These are phyloP conservation scores for Scrobipalpa atriplicella DNA, from an alignment of 2,888 invertebrate species.

Conservation along the genomic window DNA sequence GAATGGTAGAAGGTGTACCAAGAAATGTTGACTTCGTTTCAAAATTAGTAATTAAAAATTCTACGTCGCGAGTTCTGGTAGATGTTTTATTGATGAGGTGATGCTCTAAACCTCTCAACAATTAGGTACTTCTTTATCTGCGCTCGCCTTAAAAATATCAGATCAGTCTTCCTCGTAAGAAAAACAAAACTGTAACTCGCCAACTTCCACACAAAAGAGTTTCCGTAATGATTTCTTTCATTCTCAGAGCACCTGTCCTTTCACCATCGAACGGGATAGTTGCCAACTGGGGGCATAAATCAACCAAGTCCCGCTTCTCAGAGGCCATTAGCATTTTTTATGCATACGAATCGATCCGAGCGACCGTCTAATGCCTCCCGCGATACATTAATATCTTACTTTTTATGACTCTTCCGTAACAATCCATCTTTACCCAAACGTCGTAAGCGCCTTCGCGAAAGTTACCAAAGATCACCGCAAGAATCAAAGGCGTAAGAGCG, in stretches of 20 bases:
- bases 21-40: no score
- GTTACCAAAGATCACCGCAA: neutral
- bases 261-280: slow-evolving; percentile 62
- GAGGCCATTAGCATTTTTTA: slow-evolving; percentile 81
- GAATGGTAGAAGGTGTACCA: no score
- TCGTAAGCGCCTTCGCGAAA: slow-evolving; percentile 45
- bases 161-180: neutral
- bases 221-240: slow-evolving; percentile 13
- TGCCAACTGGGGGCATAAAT: slow-evolving; percentile 72
- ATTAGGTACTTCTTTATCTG: no score
- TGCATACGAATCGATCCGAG: slow-evolving; percentile 82
- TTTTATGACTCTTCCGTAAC: slow-evolving; percentile 82
- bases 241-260: slow-evolving; percentile 22
- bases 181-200: slow-evolving; percentile 10
- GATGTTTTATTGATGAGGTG: no score
- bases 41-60: no score
- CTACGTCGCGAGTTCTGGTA: no score
- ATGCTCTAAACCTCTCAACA: no score
- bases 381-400: slow-evolving; percentile 83
- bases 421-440: slow-evolving; percentile 59
- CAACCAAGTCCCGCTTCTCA: slow-evolving; percentile 68
- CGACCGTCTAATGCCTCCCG: slow-evolving; percentile 80
- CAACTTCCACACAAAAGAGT: slow-evolving; percentile 14
- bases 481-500: neutral
- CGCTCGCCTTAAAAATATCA: no score